Conservation (phyloP, 92 coral and sea anemone species). For the Ricordea florida region DNA sequence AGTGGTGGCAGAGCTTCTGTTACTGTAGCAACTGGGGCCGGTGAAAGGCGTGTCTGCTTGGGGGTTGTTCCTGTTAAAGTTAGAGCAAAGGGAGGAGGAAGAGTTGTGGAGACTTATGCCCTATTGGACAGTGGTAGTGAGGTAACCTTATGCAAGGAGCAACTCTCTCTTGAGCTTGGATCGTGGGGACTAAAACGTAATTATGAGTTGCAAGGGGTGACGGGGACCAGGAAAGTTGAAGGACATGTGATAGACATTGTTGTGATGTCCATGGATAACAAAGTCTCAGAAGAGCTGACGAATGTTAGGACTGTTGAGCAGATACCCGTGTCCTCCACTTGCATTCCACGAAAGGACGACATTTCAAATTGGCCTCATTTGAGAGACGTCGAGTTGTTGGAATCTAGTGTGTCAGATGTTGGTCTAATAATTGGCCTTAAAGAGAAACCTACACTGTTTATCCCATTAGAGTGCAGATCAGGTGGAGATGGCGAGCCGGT, state of each 20-base stretch:
- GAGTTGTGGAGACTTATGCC: conserved; percentile 29
- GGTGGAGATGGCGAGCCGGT: conserved; percentile 31
- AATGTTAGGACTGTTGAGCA: no score
- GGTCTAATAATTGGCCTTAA: conserved; percentile 42
- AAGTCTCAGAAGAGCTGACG: no score
- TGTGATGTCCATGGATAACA: no score
- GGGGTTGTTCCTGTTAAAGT: conserved; percentile 28
- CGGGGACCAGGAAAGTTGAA: no score
- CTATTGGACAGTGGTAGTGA: conserved; percentile 55
- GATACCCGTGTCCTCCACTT: no score
- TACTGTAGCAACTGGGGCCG: conserved; percentile 55
- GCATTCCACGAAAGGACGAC: conserved; percentile 27
- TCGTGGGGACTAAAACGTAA: no score
- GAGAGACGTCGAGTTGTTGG: neutral
- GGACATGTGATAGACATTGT: no score
- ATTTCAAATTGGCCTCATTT: conserved; percentile 33
- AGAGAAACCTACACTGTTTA: conserved; percentile 35
- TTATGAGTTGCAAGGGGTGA: no score
- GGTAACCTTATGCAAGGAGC: conserved; percentile 44
- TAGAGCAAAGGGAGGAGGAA: neutral
- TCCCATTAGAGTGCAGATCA: conserved; percentile 15
- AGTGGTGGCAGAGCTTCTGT: neutral
- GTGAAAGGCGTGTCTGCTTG: conserved; percentile 38
- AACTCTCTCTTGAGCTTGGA: no score
- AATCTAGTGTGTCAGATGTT: conserved; percentile 1